Conservation (phyloP, 2,888 invertebrate species). For the Aspidiotus rigidus region DNA sequence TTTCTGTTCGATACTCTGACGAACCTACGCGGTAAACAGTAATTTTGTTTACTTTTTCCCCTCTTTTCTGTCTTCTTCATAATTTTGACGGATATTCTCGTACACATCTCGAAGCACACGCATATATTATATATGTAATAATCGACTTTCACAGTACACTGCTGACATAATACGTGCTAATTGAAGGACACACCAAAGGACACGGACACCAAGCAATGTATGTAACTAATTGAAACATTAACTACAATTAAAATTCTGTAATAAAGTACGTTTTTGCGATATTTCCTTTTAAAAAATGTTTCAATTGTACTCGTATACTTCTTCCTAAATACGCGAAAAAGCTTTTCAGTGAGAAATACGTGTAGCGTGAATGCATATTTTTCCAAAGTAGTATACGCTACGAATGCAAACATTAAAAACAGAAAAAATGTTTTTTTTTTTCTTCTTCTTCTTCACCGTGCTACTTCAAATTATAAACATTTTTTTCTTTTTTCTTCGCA, state of each 20-base stretch:
- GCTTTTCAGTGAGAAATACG: too few relatives aligned
- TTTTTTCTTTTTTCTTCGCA: too few relatives aligned
- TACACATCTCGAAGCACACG: slow-evolving; percentile 1
- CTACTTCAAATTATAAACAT: too few relatives aligned
- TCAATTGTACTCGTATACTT: too few relatives aligned
- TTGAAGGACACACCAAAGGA: slow-evolving; percentile 2
- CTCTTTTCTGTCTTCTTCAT: background rate
- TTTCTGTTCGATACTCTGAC: too few relatives aligned
- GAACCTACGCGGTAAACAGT: background rate
- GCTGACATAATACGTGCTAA: background rate
- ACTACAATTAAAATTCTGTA: background rate
- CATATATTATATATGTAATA: background rate
- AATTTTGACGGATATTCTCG: background rate
- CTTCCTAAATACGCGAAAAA: too few relatives aligned
- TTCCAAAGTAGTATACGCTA: too few relatives aligned
- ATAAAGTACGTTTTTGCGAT: background rate
- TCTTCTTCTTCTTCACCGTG: too few relatives aligned
- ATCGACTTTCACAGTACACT: background rate
- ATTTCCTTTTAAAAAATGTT: background rate
- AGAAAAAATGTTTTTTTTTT: too few relatives aligned
- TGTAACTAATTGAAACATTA: slow-evolving; percentile 3
- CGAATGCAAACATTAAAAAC: too few relatives aligned
- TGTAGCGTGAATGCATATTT: too few relatives aligned
- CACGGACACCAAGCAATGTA: background rate
- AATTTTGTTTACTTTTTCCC: background rate